Percentiles rank a stretch among this genome's conserved stretches.
Conservation (phyloP, 2,113 vertebrate genomes). For the Lynx canadensis region DNA sequence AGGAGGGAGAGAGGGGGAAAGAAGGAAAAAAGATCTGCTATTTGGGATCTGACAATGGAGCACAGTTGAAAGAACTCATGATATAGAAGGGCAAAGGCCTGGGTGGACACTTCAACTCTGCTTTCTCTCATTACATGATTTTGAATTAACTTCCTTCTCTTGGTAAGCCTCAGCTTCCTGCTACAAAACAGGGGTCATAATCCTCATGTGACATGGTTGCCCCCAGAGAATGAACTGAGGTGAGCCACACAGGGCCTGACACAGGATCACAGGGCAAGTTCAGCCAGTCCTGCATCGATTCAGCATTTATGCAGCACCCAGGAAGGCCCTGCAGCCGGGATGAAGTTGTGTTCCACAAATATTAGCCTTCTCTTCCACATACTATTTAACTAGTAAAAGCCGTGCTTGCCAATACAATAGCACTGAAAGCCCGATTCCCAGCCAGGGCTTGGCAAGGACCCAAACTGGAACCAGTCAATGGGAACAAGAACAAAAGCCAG, state of each 20-base stretch:
- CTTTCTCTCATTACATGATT: background rate
- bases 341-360: background rate
- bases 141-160: background rate
- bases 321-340: background rate
- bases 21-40: no score
- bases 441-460: background rate
- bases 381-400: constrained; percentile 8
- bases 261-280: background rate
- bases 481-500: constrained; percentile 43
- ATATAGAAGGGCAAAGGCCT: background rate
- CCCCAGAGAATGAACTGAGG: background rate
- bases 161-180: background rate
- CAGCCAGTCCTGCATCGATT: background rate
- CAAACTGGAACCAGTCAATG: background rate
- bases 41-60: background rate
- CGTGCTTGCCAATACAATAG: background rate
- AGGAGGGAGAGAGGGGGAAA: background rate
- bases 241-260: background rate
- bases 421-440: background rate
- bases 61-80: background rate
- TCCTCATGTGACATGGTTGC: background rate
- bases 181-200: background rate
- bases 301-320: background rate
- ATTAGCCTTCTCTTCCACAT: background rate
- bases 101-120: background rate